Conservation (phyloP, 2,888 invertebrate genomes). For the Drosophila birchii region DNA sequence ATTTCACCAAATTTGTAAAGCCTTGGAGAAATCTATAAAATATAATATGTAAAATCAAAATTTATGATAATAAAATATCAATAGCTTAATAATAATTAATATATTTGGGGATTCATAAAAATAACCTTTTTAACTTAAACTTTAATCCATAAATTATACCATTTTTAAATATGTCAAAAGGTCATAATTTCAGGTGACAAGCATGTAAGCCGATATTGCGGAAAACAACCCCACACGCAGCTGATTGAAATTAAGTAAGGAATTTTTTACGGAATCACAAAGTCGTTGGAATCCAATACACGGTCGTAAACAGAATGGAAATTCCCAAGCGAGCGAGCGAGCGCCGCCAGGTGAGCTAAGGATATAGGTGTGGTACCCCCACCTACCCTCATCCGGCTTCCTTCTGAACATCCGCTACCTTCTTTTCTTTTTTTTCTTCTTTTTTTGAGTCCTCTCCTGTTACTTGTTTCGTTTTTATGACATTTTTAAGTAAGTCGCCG, state of each 20-base stretch:
- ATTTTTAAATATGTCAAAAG: neutral
- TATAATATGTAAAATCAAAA: too few relatives aligned
- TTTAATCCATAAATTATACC: neutral
- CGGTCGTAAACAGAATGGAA: constrained; percentile 24
- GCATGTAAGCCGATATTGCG: constrained; percentile 3
- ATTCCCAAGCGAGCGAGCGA: constrained; percentile 3
- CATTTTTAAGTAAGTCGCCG: constrained; percentile 75
- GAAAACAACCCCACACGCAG: constrained; percentile 1
- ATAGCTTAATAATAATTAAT: too few relatives aligned
- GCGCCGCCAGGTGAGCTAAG: constrained; percentile 10
- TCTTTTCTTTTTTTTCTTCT: constrained; percentile 2
- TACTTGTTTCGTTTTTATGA: constrained; percentile 68
- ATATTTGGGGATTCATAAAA: neutral
- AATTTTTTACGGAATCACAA: constrained; percentile 36
- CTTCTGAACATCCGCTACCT: neutral
- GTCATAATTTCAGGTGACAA: constrained; percentile 1
- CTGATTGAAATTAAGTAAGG: constrained; percentile 36
- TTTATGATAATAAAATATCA: too few relatives aligned
- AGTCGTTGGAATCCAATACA: constrained; percentile 35
- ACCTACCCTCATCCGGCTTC: neutral
- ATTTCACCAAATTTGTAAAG: too few relatives aligned
- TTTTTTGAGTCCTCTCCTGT: constrained; percentile 13
- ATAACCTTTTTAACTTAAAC: too few relatives aligned
- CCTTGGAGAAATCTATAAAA: too few relatives aligned
- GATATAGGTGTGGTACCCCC: constrained; percentile 9